These are phyloP conservation scores for Hesperophylax magnus DNA, from an alignment of 1,140 invertebrate species.

Conservation along the genomic window DNA sequence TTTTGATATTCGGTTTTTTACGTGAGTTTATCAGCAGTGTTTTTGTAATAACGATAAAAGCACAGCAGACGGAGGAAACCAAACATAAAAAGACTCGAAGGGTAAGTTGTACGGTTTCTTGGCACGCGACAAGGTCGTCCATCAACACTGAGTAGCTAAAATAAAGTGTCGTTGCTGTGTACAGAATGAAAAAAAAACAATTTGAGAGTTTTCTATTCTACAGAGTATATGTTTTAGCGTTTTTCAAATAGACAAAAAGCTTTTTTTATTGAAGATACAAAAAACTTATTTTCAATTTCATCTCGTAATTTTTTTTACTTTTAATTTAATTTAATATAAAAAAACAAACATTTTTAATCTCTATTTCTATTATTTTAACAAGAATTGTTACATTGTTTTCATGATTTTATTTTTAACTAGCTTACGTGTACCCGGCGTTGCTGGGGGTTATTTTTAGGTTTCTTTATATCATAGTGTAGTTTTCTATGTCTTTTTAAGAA, in stretches of 20 bases:
- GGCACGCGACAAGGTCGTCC: conserved; percentile 10
- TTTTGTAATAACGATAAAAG: conserved; percentile 35
- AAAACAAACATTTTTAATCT: too few relatives aligned
- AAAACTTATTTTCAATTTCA: too few relatives aligned
- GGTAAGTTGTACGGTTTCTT: conserved; percentile 6
- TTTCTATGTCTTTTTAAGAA: too few relatives aligned
- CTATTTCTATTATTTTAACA: too few relatives aligned
- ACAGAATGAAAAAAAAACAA: background rate
- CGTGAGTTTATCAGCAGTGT: background rate
- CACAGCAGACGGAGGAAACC: conserved; percentile 1
- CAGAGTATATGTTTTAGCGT: background rate
- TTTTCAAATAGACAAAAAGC: background rate
- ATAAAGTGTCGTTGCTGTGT: background rate
- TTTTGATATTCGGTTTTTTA: background rate
- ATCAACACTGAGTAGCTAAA: conserved; percentile 1
- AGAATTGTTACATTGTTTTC: too few relatives aligned
- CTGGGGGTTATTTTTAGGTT: too few relatives aligned
- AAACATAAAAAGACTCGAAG: conserved; percentile 2
- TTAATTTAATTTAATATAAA: too few relatives aligned
- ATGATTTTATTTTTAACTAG: too few relatives aligned
- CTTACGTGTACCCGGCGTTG: too few relatives aligned
- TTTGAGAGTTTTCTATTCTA: background rate
- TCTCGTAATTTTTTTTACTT: too few relatives aligned
- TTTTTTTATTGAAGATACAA: too few relatives aligned
- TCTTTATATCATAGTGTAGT: too few relatives aligned